phyloP scores from a whole-genome alignment of 2,888 invertebrate genomes.

The Orgyia antiqua region DNA sequence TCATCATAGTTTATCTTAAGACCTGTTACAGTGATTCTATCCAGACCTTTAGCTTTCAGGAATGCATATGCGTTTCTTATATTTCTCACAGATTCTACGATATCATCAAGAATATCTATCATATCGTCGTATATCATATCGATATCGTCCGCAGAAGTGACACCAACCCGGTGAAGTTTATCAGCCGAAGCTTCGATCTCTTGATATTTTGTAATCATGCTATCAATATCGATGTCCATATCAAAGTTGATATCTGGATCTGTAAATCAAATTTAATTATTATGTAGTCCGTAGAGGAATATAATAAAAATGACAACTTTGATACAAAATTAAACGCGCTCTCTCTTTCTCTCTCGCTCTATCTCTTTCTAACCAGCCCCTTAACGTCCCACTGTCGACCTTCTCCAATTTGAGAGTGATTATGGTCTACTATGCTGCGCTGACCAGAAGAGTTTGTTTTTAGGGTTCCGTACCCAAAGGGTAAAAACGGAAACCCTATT shows the following conservation, averaged over 20 bases:
- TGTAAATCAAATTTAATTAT: background rate
- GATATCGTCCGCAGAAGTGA: conserved; percentile 25
- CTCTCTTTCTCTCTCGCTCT: too few species aligned
- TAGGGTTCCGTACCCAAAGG: too few species aligned
- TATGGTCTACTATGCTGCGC: too few species aligned
- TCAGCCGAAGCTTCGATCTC: conserved; percentile 14
- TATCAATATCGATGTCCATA: conserved; percentile 19
- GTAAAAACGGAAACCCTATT: too few species aligned
- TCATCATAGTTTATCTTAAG: conserved; percentile 27
- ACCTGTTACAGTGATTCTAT: conserved; percentile 36
- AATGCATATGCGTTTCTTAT: conserved; percentile 39
- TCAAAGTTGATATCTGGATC: background rate
- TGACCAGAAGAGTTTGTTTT: too few species aligned
- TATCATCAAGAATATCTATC: conserved; percentile 25
- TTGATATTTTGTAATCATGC: conserved; percentile 31
- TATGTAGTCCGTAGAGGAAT: too few species aligned
- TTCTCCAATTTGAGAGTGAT: too few species aligned
- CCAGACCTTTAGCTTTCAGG: conserved; percentile 44
- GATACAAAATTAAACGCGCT: too few species aligned
- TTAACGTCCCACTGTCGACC: too few species aligned
- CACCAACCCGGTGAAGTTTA: conserved; percentile 17
- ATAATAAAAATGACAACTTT: too few species aligned
- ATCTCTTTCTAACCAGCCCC: too few species aligned
- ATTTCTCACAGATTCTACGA: conserved; percentile 34
- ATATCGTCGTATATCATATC: conserved; percentile 32